Base-by-base conservation (phyloP, 2,888 invertebrate genomes). In the Agelastica alni region DNA sequence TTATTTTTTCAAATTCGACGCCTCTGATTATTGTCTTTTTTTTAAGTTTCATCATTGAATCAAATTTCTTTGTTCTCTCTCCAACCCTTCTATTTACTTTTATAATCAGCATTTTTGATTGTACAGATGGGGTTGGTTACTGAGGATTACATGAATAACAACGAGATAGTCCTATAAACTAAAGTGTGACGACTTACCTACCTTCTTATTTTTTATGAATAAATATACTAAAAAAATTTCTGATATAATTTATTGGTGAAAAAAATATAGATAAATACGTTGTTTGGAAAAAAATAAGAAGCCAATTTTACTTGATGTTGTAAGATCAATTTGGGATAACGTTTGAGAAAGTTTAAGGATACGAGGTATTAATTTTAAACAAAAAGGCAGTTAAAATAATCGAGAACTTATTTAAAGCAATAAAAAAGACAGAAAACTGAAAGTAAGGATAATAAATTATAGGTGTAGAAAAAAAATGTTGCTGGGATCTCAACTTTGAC, bases 361-460 rank as follows among this genome's bases (percentile, higher is more conserved):
- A n/a, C n/a, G n/a, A n/a, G n/a, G n/a, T n/a, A n/a, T n/a, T n/a
- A n/a, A n/a, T n/a, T n/a, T n/a, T n/a, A n/a, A n/a, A n/a, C n/a
- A n/a, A n/a, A n/a, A n/a, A n/a, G n/a, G n/a, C n/a, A n/a, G n/a
- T n/a, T n/a, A n/a, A n/a, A n/a, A n/a, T n/a, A n/a, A n/a, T n/a
- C n/a, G n/a, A n/a, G n/a, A n/a, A n/a, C n/a, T n/a, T n/a, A n/a
- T 28, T 32, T 2, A 14, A 32, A 4, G 9, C 16, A 34, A 34
- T 14, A 34, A 34, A 34, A 17, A 5, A 9, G 22, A 14, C 28
- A 7, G 32, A 30, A 4, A 12, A 49, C 17, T 46, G 22, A 45
- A 39, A 12, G 18, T n/a, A 39, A 39, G 60, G 53, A 56, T 60
- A 60, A 63, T 63, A 60, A 63, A 63, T 63, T 63, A 26, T 55